Evolutionary conservation across 2,113 vertebrate species (phyloP).

Genomic region (Lophius piscatorius): DNA sequence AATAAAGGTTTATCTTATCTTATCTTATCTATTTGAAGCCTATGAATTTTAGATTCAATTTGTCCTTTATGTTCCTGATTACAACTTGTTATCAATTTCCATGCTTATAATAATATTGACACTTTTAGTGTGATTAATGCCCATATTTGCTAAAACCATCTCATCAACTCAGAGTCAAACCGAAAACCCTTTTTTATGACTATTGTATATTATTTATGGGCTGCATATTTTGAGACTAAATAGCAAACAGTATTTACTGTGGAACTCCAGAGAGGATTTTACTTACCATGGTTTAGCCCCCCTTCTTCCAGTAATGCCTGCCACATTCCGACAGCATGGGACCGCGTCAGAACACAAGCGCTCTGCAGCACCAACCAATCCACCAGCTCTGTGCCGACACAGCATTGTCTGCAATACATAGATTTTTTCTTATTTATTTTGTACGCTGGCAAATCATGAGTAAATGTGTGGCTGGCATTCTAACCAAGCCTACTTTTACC

Average conservation of each 20-base stretch:
- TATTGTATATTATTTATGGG: no score
- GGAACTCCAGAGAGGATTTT: slow-evolving; percentile 9
- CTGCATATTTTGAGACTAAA: neutral
- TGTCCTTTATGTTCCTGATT: no score
- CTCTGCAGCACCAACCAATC: slow-evolving; percentile 98
- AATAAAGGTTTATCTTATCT: no score
- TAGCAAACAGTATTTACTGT: neutral
- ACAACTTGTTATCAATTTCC: no score
- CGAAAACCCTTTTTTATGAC: no score
- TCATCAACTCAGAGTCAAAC: no score
- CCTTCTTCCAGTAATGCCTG: slow-evolving; percentile 93
- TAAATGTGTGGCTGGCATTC: slow-evolving; percentile 3
- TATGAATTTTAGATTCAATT: no score
- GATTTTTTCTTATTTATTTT: neutral
- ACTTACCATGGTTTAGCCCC: slow-evolving; percentile 92
- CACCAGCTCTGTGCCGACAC: slow-evolving; percentile 95
- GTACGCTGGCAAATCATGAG: neutral
- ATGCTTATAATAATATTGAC: no score
- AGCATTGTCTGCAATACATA: slow-evolving; percentile 88
- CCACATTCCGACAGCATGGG: slow-evolving; percentile 98
- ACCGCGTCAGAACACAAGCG: slow-evolving; percentile 91
- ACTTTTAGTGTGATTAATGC: no score
- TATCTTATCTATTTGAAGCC: no score
- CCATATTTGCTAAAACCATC: neutral
- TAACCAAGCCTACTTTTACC: slow-evolving; percentile 69